phyloP scores from a whole-genome alignment of 2,797 vertebrate species.

The Pelodytes ibericus region DNA sequence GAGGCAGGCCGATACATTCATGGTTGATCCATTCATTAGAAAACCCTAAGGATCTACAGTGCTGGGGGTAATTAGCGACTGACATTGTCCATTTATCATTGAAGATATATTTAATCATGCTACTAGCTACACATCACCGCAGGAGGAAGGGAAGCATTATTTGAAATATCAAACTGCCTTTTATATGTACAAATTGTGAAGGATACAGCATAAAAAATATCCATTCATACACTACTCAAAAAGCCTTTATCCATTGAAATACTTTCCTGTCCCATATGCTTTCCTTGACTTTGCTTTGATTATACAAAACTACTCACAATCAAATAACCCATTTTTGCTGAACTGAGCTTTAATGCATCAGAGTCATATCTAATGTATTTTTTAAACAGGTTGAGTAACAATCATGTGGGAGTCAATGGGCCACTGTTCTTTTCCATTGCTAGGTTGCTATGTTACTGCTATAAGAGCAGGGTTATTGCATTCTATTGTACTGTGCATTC shows the following conservation, averaged over 20 bases:
- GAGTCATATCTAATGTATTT: background rate
- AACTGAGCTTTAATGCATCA: slow-evolving; percentile 8
- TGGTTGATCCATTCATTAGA: too few species aligned
- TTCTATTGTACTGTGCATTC: background rate
- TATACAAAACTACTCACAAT: background rate
- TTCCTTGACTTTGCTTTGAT: background rate
- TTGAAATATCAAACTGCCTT: background rate
- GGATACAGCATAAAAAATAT: background rate
- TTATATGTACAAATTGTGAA: background rate
- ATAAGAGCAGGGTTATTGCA: background rate
- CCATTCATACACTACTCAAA: background rate
- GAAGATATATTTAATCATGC: too few species aligned
- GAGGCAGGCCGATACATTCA: too few species aligned
- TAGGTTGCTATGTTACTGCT: slow-evolving; percentile 13
- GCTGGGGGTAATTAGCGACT: too few species aligned
- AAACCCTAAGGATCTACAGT: background rate
- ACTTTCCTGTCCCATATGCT: background rate
- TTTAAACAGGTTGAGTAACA: slow-evolving; percentile 8
- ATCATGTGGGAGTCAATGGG: slow-evolving; percentile 18
- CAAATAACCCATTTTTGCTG: background rate
- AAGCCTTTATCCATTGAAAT: background rate
- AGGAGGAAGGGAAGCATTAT: background rate
- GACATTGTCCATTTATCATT: too few species aligned
- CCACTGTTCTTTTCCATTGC: background rate
- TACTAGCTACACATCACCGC: background rate